Conservation (phyloP, 2,797 vertebrate genomes). For the Distichodus sexfasciatus region DNA sequence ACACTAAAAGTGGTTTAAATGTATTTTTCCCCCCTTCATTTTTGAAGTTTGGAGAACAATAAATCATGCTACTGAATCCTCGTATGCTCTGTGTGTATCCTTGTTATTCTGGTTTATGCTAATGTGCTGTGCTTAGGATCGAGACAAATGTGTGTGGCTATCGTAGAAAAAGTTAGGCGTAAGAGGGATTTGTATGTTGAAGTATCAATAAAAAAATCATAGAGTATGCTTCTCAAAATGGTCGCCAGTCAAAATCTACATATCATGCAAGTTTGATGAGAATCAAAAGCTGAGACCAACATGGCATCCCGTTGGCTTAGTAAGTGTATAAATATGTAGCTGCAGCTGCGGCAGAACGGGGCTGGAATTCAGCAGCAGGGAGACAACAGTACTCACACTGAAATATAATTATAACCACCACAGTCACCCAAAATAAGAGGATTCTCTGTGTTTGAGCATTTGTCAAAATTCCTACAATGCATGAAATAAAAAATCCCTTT, state of each 20-base stretch:
- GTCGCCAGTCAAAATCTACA: no score
- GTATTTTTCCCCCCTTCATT: conserved; percentile 46
- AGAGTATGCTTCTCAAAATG: no score
- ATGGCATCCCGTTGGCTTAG: neutral
- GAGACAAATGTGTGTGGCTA: no score
- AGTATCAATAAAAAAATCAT: no score
- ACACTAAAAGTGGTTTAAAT: conserved; percentile 55
- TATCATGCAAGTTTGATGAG: no score
- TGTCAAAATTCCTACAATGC: no score
- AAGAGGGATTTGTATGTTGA: no score
- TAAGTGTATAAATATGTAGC: neutral
- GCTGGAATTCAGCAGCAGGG: neutral
- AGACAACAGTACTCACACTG: neutral
- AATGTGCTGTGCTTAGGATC: neutral
- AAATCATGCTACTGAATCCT: conserved; percentile 68
- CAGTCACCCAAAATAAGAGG: neutral
- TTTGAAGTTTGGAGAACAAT: conserved; percentile 70
- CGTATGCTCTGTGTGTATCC: neutral
- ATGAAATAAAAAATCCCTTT: no score
- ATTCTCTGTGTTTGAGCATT: neutral
- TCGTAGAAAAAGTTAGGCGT: no score
- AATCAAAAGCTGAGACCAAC: no score
- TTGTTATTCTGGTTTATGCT: neutral
- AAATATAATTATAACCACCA: neutral
- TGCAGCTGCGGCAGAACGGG: neutral